Evolutionary conservation across 2,888 invertebrate genomes (phyloP), one percentile per base, ranked within the genome.

Genomic region (Osmoderma eremita): DNA sequence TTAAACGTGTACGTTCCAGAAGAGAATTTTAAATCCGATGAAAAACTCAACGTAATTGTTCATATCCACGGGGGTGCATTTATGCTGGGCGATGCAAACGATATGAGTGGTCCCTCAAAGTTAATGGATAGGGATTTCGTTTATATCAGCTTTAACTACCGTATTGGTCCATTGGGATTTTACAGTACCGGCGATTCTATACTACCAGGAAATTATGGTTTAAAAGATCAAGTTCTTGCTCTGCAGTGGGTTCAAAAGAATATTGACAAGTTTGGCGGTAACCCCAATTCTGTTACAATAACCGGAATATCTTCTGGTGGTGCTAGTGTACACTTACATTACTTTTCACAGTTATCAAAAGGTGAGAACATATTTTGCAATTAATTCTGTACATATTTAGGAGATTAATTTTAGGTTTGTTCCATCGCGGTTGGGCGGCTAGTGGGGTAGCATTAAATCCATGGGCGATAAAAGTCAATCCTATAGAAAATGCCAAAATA

Each of bases 301-400:
- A 79, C 86, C 0, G 91, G 91, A 1, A 84, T 86, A 72, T 91
- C 91, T 3, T 88, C 91, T 0, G 91, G 91, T 0, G 90, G 87
- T 41, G 90, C 88, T 1, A 88, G 91, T 72, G 90, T 90, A 0
- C 90, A 91, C 78, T 88, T 89, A 73, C 91, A 91, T 68, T 87
- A 88, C 71, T 73, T 91, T 10, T 88, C 90, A 0, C 86, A 87
- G 0, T 74, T 86, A 70, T 87, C 88, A 20, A 72, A 68, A 70
- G 75, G 74, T 74, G 67, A 39, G 15, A 10, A 17, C 3, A 36
- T n/a, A 17, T 53, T 53, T 8, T 6, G 30, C 6, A 10, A 39
- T 53, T 36, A 15, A 13, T 39, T 18, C 1, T 48, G 10, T 17
- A 15, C 41, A n/a, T n/a, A 30, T 30, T 30, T 2, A 15, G 15